Evolutionary conservation across 2,797 vertebrate species (phyloP).

Genomic region (Chloroceryle inda): DNA sequence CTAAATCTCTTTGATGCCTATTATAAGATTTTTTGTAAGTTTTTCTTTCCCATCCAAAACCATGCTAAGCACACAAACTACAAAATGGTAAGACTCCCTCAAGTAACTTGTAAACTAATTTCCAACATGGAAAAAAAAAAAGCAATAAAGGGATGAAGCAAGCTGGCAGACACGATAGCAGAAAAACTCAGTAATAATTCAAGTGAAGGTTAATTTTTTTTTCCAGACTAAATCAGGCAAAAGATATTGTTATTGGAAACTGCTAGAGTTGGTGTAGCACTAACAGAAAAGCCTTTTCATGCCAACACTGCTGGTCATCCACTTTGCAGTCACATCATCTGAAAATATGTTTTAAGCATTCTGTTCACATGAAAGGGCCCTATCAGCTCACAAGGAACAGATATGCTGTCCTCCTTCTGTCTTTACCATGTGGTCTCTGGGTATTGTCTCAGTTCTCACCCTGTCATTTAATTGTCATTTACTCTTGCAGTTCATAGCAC

Average conservation of each 20-base stretch:
- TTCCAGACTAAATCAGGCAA: neutral
- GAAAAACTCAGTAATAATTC: neutral
- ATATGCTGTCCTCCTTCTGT: neutral
- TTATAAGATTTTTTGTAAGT: neutral
- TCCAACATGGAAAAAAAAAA: neutral
- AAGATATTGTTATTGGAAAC: neutral
- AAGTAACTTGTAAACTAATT: conserved; percentile 27
- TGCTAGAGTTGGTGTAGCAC: neutral
- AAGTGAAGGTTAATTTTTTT: neutral
- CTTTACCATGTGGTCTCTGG: neutral
- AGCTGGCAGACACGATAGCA: neutral
- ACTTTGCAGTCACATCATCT: neutral
- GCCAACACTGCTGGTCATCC: neutral
- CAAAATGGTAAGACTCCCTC: neutral
- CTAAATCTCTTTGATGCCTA: neutral
- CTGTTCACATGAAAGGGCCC: neutral
- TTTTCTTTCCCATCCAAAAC: neutral
- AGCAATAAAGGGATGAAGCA: neutral
- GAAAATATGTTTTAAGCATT: neutral
- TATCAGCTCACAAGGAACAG: neutral
- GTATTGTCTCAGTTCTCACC: neutral
- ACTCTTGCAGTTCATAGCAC: neutral
- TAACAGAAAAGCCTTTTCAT: neutral
- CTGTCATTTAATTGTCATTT: neutral
- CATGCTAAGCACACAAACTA: neutral